Evolutionary conservation across 2,797 vertebrate genomes (phyloP), one percentile per base, ranked within the genome.

Genomic region (Oreochromis grahami): DNA sequence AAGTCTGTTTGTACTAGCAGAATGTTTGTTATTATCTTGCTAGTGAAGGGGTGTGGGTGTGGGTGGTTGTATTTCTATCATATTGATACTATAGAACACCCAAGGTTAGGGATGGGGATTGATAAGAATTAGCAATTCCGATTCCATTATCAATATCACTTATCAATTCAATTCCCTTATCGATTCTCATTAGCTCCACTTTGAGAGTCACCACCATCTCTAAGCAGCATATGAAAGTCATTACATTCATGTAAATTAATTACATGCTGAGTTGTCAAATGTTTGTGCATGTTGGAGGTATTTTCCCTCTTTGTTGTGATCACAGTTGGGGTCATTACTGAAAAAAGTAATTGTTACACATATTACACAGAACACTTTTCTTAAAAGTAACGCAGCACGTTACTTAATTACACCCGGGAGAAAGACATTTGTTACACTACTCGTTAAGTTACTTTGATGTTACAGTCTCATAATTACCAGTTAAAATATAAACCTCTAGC

Each of bases 31-130:
- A 3, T 56, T 29, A 11, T 19, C 15, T 10, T 32, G 55, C 26
- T 56, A 9, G 26, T 56, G 24, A 56, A 29, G 13, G 21, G 1
- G 7, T 8, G 3, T 24, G 24, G 24, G 24, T 24, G 7, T 34
- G 5, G 7, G 1, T 24, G 0, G 26, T 26, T 58, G 8, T 32
- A 0, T 58, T 10, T 34, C 5, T 34, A 58, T 29, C 15, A 2
- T 58, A 19, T 34, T 2, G 15, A 60, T 60, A 60, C 15, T 34
- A 34, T 2, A 60, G 9, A 34, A 34, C 56, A 34, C 56, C 2
- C 56, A 11, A 34, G 17, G 9, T 34, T 7, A 19, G 15, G 11
- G 0, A 0, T 34, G 29, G 56, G 3, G 15, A 60, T 60, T 60
- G 0, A 60, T 19, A 34, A 60, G 29, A 7, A 60, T 60, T 11